Evolutionary conservation across 1,140 invertebrate species (phyloP).

Genomic region (Heterodera schachtii): DNA sequence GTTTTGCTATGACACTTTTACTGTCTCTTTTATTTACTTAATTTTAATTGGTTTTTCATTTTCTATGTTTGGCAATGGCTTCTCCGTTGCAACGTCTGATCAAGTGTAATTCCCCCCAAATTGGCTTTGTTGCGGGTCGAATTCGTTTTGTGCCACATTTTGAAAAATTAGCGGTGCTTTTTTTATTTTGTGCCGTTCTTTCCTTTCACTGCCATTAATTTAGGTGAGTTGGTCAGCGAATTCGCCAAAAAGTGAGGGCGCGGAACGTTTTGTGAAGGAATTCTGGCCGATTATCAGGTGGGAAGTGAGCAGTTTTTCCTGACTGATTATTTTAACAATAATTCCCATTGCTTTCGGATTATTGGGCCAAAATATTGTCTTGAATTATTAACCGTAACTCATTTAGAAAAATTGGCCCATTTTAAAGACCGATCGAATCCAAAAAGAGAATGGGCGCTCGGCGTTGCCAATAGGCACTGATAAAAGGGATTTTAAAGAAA

Average conservation of each 20-base stretch:
- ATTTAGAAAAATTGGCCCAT: too few species aligned
- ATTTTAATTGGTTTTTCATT: conserved; percentile 8
- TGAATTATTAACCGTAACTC: too few species aligned
- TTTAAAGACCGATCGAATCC: too few species aligned
- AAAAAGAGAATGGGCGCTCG: too few species aligned
- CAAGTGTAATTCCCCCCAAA: conserved; percentile 20
- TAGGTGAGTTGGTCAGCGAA: conserved; percentile 54
- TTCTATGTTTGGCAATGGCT: conserved; percentile 13
- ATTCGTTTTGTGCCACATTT: conserved; percentile 61
- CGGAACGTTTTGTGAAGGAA: conserved; percentile 63
- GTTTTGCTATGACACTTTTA: conserved; percentile 19
- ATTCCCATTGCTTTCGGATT: too few species aligned
- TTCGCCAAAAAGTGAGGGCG: conserved; percentile 53
- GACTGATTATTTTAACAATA: too few species aligned
- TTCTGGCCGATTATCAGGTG: conserved; percentile 59
- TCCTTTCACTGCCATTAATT: neutral
- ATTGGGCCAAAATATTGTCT: too few species aligned
- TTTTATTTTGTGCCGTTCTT: neutral
- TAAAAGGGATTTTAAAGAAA: too few species aligned
- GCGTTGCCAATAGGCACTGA: too few species aligned
- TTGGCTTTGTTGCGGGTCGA: conserved; percentile 40
- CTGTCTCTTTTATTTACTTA: neutral
- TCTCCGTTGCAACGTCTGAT: conserved; percentile 14
- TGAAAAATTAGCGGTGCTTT: conserved; percentile 32
- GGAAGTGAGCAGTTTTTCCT: too few species aligned